Evolutionary conservation across 2,888 invertebrate genomes (phyloP).

Genomic region (Chironomus riparius): DNA sequence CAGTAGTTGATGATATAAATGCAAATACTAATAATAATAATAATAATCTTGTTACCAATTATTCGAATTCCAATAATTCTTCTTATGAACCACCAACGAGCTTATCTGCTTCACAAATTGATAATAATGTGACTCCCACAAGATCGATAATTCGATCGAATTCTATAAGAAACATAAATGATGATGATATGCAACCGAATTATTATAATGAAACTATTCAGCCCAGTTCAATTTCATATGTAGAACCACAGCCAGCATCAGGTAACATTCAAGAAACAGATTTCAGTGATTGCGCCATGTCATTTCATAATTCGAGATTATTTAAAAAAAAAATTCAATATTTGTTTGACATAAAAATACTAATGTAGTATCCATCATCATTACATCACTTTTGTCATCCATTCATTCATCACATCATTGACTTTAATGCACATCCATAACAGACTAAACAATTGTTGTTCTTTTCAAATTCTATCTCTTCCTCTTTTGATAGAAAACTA

Average conservation of each 20-base stretch:
- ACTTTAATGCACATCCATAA: neutral
- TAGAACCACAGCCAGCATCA: neutral
- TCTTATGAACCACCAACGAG: neutral
- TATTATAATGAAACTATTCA: conserved; percentile 11
- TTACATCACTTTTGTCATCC: neutral
- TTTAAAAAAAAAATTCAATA: too few species aligned
- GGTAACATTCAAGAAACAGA: neutral
- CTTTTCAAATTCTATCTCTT: conserved; percentile 9
- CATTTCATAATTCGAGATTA: too few species aligned
- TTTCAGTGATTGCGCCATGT: neutral
- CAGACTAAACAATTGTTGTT: conserved; percentile 5
- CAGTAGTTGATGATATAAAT: conserved; percentile 1
- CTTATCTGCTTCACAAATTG: neutral
- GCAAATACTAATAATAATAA: neutral
- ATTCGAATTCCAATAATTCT: conserved; percentile 11
- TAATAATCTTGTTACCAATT: neutral
- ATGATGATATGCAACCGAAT: conserved; percentile 1
- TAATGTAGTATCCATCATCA: neutral
- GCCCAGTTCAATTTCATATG: neutral
- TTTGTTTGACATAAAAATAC: too few species aligned
- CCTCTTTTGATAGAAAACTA: neutral
- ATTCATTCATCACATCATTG: neutral
- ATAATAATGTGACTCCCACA: neutral
- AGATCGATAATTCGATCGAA: neutral
- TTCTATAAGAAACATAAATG: conserved; percentile 16